Evolutionary conservation across 2,888 invertebrate genomes (phyloP).

Genomic region (Stenotaenia linearis): DNA sequence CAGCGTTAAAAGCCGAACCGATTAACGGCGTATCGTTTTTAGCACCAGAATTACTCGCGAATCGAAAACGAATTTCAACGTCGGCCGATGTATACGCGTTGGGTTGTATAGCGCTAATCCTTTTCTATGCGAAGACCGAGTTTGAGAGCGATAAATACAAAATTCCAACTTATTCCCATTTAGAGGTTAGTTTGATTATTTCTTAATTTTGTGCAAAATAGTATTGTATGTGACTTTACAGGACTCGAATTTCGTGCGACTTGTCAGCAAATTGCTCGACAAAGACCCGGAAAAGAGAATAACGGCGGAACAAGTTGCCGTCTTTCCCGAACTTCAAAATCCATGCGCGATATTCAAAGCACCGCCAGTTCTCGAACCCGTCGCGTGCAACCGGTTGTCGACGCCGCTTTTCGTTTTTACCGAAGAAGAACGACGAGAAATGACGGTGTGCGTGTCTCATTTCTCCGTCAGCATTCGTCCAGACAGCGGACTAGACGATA

Average conservation of each 20-base stretch:
- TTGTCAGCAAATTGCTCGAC: neutral
- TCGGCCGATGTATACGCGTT: neutral
- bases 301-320: neutral
- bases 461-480: neutral
- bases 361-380: neutral
- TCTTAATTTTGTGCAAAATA: too few relatives aligned
- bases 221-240: too few relatives aligned
- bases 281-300: neutral
- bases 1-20: neutral
- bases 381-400: neutral
- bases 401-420: neutral
- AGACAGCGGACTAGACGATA: too few relatives aligned
- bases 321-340: neutral
- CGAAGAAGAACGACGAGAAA: neutral
- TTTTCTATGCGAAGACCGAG: neutral
- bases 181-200: neutral
- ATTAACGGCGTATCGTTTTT: neutral
- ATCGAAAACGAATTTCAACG: neutral
- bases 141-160: neutral
- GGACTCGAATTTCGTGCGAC: neutral
- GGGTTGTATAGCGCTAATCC: neutral
- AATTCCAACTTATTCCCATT: neutral
- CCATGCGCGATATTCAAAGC: neutral
- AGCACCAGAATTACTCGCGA: neutral
- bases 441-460: neutral